phyloP scores from a whole-genome alignment of 2,113 vertebrate species.

The human region DNA sequence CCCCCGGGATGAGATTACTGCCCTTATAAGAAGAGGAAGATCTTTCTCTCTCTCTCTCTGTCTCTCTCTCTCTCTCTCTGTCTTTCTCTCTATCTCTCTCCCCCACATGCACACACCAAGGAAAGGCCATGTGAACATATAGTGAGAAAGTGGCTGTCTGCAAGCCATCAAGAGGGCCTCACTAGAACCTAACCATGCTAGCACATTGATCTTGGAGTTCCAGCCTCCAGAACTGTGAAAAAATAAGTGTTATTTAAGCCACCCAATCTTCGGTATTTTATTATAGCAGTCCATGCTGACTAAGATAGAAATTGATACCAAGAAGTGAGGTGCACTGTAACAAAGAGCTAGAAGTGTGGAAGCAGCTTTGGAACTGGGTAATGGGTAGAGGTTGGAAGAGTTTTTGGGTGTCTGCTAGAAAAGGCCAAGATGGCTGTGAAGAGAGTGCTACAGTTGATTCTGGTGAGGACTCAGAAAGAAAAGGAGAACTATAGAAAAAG shows the following conservation, averaged over 20 bases:
- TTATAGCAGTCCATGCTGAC: background rate
- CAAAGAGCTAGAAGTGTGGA: background rate
- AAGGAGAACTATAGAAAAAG: background rate
- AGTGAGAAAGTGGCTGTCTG: background rate
- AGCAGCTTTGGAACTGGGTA: background rate
- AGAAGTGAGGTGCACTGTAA: background rate
- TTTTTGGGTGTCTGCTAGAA: background rate
- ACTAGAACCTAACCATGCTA: background rate
- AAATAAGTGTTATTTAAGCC: background rate
- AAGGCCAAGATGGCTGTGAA: background rate
- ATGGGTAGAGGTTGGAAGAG: background rate
- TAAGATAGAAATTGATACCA: background rate
- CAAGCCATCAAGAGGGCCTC: background rate
- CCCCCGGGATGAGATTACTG: background rate
- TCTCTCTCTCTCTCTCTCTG: too few species aligned
- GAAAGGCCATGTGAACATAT: background rate
- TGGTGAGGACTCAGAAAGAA: background rate
- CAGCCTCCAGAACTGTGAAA: background rate
- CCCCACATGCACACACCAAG: background rate
- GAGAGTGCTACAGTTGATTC: background rate
- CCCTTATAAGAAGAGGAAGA: background rate
- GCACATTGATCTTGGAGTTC: background rate
- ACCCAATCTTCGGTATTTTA: background rate
- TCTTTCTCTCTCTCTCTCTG: background rate
- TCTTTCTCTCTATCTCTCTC: too few species aligned